Base-by-base conservation (phyloP, 1,140 invertebrate genomes). In the Drosophila ananassae region DNA sequence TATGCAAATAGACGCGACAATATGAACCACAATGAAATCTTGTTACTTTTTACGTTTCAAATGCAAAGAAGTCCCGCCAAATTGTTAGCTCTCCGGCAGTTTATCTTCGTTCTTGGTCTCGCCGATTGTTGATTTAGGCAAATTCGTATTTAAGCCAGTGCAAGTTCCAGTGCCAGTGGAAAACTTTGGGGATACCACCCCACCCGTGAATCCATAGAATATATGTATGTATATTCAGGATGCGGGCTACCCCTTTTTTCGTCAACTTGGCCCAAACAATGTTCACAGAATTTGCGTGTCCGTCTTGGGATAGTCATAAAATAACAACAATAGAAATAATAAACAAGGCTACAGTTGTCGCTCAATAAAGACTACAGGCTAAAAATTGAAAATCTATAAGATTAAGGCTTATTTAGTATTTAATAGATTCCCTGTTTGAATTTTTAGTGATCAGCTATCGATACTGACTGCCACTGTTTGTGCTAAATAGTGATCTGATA, bases 41-140 rank as follows among this genome's bases (percentile, higher is more conserved):
- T 68, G 80, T 80, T 75, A 64, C 68, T 69, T 73, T 58, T 57
- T 57, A 57, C 64, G 56, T 50, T 71, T 68, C 66, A 68, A 68
- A 69, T 69, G 66, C 66, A 57, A 69, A 69, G 66, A 32, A 57
- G 66, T 56, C 63, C 61, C 58, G 73, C 80, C 62, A 89, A 79
- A 63, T 63, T 63, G 71, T 54, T 48, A 64, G 59, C 59, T 53
- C 34, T 53, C 34, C 44, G 44, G 17, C 21, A 10, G 7, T 22
- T 22, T 21, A 22, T 56, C 63, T 57, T 39, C 60, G 47, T 44
- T 48, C 53, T 73, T 73, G 64, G 62, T 69, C 77, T 61, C 63
- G 48, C 60, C 59, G 53, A 62, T 48, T 87, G 82, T 87, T 87
- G 83, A 87, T 64, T 87, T 87, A 87, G 82, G 82, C 83, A 87